Evolutionary conservation across 2,797 vertebrate genomes (phyloP), one percentile per base, ranked within the genome.

Genomic region (Sebastes matsubarae): DNA sequence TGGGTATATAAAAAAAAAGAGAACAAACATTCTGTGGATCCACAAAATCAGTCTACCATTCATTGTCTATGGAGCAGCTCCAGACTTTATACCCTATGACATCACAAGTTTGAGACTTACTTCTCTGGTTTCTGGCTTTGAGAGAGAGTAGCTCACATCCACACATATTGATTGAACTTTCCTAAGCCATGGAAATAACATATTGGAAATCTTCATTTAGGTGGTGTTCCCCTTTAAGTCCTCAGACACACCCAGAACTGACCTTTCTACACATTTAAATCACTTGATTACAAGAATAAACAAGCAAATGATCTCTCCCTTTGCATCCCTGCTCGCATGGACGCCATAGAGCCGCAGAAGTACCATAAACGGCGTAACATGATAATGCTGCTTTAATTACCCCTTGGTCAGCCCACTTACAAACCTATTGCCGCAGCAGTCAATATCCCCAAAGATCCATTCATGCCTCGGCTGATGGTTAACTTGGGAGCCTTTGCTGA

Each of bases 371-470:
- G 83, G 87, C 50, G 84, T 95, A 96, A 95, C 95, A 95, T 95
- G 94, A 95, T 95, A 94, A 95, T 93, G 93, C 94, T 93, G 92
- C 94, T 96, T 96, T 96, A 96, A 96, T 96, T 95, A 96, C 94
- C 96, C 96, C 94, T 94, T 95, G 95, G 95, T 95, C 96, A 96
- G 95, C 95, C 95, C 95, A 96, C 95, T 96, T 96, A 96, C 94
- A 94, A 96, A 96, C 93, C 95, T 95, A 96, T 96, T 95, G 95
- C 95, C 91, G 94, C 94, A 93, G 94, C 94, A 96, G 95, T 95
- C 95, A 95, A 96, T 95, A 96, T 96, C 96, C 96, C 96, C 92
- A 93, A 95, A 96, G 95, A 96, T 96, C 93, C 94, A 96, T 96
- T 96, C 94, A 87, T 90, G 94, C 95, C 94, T 92, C 80, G 88